Percentiles rank a stretch among this genome's conserved stretches.
phyloP scores from a whole-genome alignment of 2,797 vertebrate species.

The Denticeps clupeoides region DNA sequence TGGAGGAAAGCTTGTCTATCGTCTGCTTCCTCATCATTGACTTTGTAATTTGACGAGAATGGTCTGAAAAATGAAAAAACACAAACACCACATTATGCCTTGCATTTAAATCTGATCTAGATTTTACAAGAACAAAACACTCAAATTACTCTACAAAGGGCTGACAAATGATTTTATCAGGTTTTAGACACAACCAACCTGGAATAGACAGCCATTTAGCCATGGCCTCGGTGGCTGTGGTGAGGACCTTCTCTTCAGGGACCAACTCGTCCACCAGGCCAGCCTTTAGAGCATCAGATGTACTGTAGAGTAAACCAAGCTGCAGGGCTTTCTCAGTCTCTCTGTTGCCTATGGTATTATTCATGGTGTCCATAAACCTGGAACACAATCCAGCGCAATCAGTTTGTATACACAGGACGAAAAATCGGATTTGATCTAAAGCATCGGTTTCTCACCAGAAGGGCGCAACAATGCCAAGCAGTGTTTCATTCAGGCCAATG shows the following conservation, averaged over 20 bases:
- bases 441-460: constrained; percentile 71
- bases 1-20: constrained; percentile 62
- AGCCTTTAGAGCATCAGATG: constrained; percentile 63
- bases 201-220: constrained; percentile 74
- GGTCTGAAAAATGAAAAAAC: constrained; percentile 44
- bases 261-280: constrained; percentile 82
- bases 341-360: constrained; percentile 68
- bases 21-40: constrained; percentile 76
- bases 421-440: not conserved
- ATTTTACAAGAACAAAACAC: too few species aligned
- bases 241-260: constrained; percentile 70
- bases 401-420: too few species aligned
- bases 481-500: constrained; percentile 85
- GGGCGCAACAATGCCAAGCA: constrained; percentile 83
- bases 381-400: not conserved
- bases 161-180: too few species aligned
- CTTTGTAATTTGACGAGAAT: constrained; percentile 70
- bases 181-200: too few species aligned
- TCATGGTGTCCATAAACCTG: constrained; percentile 79
- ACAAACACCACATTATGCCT: too few species aligned
- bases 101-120: too few species aligned
- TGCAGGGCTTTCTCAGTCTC: constrained; percentile 68
- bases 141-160: too few species aligned
- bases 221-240: constrained; percentile 57
- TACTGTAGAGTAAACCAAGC: constrained; percentile 64